Base-by-base conservation (phyloP, 2,888 invertebrate genomes). In the Scaptomyza tumidula region DNA sequence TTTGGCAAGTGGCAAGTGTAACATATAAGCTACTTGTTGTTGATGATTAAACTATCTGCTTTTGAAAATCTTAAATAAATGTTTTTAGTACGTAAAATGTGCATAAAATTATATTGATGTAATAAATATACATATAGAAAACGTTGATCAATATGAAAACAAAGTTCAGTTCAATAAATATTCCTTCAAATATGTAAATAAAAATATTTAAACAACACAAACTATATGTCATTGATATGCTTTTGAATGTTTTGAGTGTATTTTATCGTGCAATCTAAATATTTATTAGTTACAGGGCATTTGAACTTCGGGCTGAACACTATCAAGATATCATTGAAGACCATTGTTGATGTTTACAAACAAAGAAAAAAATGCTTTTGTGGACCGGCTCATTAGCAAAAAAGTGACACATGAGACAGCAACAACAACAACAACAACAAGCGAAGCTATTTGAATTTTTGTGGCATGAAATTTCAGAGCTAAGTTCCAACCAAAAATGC, bases 381-480 rank as follows among this genome's bases (percentile, higher is more conserved):
- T 61, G 55, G 58, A 57, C 55, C 60, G 56, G 49, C 85, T 86
- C 85, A 80, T 80, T 80, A 80, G 60, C 74, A 66, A 73, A 72
- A 84, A 69, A 56, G 67, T 45, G 87, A 84, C 75, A 79, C 49
- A 75, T 58, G 75, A 75, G 62, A 75, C 66, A 56, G 49, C 77
- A 71, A 56, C 67, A 58, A 43, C 37, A 67, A 35, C 44, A 69
- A 31, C 31, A 31, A 9, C 14, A 53, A 43, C 37, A 62, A 44
- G 9, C 57, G 46, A 5, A 67, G 39, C 37, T 29, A n/a, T 57
- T 27, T 35, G 45, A 52, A 46, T 64, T 54, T 65, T 35, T 78
- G 35, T 35, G 57, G 68, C 74, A 74, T 74, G 57, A 61, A 73
- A 73, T 58, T 52, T 74, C 46, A 43, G 49, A 43, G 16, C 60